Conservation (phyloP, 2,888 invertebrate genomes). For the Piscicola geometra region DNA sequence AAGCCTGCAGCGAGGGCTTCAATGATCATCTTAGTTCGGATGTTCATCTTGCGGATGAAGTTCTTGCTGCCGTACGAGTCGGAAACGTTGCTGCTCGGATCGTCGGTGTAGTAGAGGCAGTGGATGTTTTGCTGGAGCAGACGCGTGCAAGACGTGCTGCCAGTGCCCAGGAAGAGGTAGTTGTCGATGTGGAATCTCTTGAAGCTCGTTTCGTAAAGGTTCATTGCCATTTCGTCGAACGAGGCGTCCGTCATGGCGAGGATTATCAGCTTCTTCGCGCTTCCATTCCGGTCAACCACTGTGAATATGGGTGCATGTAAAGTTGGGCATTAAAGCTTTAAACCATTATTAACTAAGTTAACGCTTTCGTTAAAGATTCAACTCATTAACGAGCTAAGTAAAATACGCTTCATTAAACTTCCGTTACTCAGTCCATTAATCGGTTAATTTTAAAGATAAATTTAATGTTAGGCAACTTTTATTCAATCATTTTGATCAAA, state of each 20-base stretch:
- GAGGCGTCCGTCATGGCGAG: constrained; percentile 36
- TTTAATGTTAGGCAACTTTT: too few relatives aligned
- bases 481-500: too few relatives aligned
- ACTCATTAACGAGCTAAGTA: too few relatives aligned
- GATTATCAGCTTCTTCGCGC: constrained; percentile 17
- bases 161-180: constrained; percentile 37
- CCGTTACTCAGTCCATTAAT: too few relatives aligned
- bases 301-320: too few relatives aligned
- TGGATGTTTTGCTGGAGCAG: constrained; percentile 17
- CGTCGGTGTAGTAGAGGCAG: constrained; percentile 33
- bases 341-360: too few relatives aligned
- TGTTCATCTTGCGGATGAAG: constrained; percentile 40
- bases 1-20: constrained; percentile 35
- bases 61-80: constrained; percentile 29
- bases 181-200: constrained; percentile 34
- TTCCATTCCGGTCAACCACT: constrained; percentile 15
- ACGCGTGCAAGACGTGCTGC: constrained; percentile 27
- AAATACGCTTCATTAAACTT: too few relatives aligned
- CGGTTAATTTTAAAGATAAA: too few relatives aligned
- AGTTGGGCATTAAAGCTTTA: too few relatives aligned
- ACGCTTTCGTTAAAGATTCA: too few relatives aligned
- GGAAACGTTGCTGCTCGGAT: constrained; percentile 26
- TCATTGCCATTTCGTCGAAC: constrained; percentile 38
- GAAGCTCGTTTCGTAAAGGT: constrained; percentile 34
- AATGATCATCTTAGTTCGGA: constrained; percentile 41